phyloP scores from a whole-genome alignment of 2,797 vertebrate genomes.

The Macropus fuliginosus region DNA sequence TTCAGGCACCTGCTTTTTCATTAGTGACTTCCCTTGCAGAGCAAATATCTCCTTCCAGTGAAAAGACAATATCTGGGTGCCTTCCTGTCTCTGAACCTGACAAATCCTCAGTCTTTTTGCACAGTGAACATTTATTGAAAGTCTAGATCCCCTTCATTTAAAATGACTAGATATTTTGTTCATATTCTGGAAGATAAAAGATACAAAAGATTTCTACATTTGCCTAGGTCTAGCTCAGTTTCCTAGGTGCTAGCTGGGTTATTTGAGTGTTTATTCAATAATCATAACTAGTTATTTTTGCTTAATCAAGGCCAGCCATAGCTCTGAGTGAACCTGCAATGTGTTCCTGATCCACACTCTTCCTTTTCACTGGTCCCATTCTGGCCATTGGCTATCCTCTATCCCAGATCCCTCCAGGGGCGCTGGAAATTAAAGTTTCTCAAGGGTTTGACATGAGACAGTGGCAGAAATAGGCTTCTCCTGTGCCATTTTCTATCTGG shows the following conservation, averaged over 20 bases:
- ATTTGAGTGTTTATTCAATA: background rate
- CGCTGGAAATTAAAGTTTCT: constrained; percentile 12
- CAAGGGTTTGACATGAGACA: background rate
- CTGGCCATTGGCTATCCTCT: background rate
- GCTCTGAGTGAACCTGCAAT: background rate
- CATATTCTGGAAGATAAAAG: constrained; percentile 11
- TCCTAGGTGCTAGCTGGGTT: background rate
- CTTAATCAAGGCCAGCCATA: background rate
- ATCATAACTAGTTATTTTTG: constrained; percentile 4
- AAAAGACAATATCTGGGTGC: background rate
- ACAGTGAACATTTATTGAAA: background rate
- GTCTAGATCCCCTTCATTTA: constrained; percentile 34
- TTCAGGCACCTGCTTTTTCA: background rate
- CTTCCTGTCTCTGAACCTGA: background rate
- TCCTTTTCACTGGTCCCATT: rapidly evolving
- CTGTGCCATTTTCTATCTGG: constrained; percentile 10
- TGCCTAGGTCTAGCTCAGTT: background rate
- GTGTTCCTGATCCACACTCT: background rate
- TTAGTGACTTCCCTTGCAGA: background rate
- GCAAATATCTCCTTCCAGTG: background rate
- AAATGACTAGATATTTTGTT: constrained; percentile 10
- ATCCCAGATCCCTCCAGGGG: background rate
- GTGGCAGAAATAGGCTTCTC: constrained; percentile 3
- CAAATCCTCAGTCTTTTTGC: background rate
- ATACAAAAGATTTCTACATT: background rate